Conservation (phyloP, 2,113 vertebrate species). For the Fulmarus glacialis region DNA sequence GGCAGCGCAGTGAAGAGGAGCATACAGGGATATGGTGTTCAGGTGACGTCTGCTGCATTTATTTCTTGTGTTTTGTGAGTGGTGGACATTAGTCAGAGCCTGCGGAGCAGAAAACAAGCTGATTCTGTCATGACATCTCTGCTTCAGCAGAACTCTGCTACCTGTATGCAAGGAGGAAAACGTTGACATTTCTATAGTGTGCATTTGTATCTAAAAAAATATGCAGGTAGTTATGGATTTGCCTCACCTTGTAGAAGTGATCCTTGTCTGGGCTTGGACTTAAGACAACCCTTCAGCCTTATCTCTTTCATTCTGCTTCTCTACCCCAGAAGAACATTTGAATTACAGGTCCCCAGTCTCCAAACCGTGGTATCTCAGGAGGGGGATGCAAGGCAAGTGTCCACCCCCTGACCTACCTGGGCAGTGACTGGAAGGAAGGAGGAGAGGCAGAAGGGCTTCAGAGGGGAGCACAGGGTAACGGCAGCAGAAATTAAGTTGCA, state of each 20-base stretch:
- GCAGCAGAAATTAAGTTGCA: not conserved
- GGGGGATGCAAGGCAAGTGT: too few species aligned
- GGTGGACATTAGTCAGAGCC: not conserved
- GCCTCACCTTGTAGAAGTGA: not conserved
- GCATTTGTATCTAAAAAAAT: not conserved
- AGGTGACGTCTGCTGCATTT: rapidly evolving
- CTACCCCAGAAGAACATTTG: not conserved
- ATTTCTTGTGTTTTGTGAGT: not conserved
- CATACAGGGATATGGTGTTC: rapidly evolving
- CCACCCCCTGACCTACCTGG: not conserved
- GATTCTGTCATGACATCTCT: not conserved
- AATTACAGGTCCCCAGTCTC: rapidly evolving
- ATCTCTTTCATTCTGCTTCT: not conserved
- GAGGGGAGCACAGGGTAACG: not conserved
- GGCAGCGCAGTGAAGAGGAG: rapidly evolving
- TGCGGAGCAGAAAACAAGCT: not conserved
- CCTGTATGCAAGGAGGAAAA: not conserved
- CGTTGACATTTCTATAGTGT: rapidly evolving
- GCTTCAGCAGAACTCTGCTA: not conserved
- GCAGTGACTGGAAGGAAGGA: not conserved
- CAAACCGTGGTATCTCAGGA: too few species aligned
- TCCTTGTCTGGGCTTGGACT: not conserved
- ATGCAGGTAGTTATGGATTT: not conserved
- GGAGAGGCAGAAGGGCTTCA: not conserved
- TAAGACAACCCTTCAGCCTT: too few species aligned